These are phyloP conservation scores for Endomychus coccineus DNA, from an alignment of 2,888 invertebrate species.

Conservation along the genomic window DNA sequence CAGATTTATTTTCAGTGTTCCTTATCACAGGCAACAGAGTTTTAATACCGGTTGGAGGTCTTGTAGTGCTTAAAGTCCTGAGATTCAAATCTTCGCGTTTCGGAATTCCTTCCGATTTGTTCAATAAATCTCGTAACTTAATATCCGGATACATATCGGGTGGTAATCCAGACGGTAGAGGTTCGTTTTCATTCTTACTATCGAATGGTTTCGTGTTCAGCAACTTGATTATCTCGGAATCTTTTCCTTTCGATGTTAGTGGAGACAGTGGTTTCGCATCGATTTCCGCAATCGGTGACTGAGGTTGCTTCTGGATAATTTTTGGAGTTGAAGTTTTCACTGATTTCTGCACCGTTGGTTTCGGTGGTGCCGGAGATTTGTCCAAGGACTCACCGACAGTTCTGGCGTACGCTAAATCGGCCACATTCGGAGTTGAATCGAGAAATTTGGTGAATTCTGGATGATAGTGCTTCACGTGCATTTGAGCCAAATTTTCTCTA, in stretches of 20 bases:
- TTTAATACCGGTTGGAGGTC: conserved; percentile 45
- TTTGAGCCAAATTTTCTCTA: conserved; percentile 82
- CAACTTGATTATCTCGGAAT: conserved; percentile 39
- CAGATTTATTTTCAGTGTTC: conserved; percentile 2
- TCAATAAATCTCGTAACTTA: conserved; percentile 39
- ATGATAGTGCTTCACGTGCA: conserved; percentile 94
- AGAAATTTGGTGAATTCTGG: conserved; percentile 67
- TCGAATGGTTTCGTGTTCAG: conserved; percentile 33
- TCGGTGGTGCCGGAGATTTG: conserved; percentile 29
- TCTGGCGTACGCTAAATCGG: conserved; percentile 76
- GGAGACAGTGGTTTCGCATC: conserved; percentile 22
- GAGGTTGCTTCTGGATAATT: conserved; percentile 12
- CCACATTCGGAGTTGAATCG: conserved; percentile 76
- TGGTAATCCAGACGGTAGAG: conserved; percentile 30
- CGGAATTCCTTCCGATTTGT: conserved; percentile 36
- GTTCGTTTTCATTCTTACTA: conserved; percentile 19
- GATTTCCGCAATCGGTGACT: conserved; percentile 18
- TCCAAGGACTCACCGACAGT: conserved; percentile 57
- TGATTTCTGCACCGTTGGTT: conserved; percentile 16
- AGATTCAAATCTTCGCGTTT: conserved; percentile 35
- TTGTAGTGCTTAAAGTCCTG: conserved; percentile 37
- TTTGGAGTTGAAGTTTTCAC: conserved; percentile 17
- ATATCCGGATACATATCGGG: conserved; percentile 38
- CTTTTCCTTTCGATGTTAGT: conserved; percentile 26
- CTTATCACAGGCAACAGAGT: conserved; percentile 44